Evolutionary conservation across 2,113 vertebrate species (phyloP).

Genomic region (Spilogale gracilis): DNA sequence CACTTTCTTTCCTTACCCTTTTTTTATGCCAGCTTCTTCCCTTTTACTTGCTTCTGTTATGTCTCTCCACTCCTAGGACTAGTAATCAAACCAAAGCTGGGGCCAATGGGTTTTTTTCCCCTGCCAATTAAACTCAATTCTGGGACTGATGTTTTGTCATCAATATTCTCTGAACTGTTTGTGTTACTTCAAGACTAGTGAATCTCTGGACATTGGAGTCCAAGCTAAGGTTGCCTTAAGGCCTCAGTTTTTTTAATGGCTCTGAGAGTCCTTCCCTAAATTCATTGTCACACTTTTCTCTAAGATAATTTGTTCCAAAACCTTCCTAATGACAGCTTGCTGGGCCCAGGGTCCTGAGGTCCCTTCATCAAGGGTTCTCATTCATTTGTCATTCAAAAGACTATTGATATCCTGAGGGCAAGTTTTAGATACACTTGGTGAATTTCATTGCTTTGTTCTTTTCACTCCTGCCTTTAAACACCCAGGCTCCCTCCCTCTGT

Average conservation of each 20-base stretch:
- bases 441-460: slow-evolving; percentile 72
- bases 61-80: not conserved
- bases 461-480: slow-evolving; percentile 66
- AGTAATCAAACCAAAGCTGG: not conserved
- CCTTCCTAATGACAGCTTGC: slow-evolving; percentile 50
- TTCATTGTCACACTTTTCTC: slow-evolving; percentile 46
- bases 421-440: slow-evolving; percentile 69
- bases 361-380: slow-evolving; percentile 51
- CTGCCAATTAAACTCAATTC: not conserved
- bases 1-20: not conserved
- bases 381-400: slow-evolving; percentile 70
- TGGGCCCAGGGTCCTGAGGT: slow-evolving; percentile 23
- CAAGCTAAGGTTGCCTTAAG: not conserved
- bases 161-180: not conserved
- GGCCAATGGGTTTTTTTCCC: not conserved
- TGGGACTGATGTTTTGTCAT: not conserved
- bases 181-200: slow-evolving; percentile 53
- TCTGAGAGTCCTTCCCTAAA: not conserved
- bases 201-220: slow-evolving; percentile 4
- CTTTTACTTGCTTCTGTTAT: slow-evolving; percentile 12
- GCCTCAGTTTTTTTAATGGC: slow-evolving; percentile 3
- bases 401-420: slow-evolving; percentile 63
- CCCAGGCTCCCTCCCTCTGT: slow-evolving; percentile 46
- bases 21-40: not conserved
- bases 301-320: slow-evolving; percentile 63